Conservation (phyloP, 1,140 invertebrate species). For the Druon quercuslanigerum region DNA sequence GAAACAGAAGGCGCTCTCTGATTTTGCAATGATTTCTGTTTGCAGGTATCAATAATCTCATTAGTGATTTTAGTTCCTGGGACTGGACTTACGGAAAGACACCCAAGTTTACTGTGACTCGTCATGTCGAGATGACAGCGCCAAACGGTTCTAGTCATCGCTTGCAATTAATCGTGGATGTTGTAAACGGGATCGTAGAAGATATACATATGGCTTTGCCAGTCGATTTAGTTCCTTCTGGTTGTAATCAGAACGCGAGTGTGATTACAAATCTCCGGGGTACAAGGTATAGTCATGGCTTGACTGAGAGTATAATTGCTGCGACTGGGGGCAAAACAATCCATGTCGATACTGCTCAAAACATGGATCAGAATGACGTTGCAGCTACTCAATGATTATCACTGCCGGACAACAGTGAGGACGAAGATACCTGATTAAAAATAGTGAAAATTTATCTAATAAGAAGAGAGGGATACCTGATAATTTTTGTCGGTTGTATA, state of each 20-base stretch:
- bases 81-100: constrained; percentile 93
- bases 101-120: constrained; percentile 85
- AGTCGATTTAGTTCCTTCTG: constrained; percentile 47
- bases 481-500: not conserved
- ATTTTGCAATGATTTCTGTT: constrained; percentile 39
- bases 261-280: constrained; percentile 69
- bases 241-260: constrained; percentile 61
- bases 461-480: no score
- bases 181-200: constrained; percentile 65
- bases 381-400: constrained; percentile 60
- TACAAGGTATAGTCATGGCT: constrained; percentile 61
- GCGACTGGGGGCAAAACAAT: constrained; percentile 68
- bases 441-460: not conserved
- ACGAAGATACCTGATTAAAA: constrained; percentile 46
- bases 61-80: constrained; percentile 84
- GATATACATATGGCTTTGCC: constrained; percentile 70
- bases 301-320: constrained; percentile 64
- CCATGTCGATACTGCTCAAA: constrained; percentile 49
- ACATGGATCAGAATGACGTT: constrained; percentile 59
- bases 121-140: constrained; percentile 57
- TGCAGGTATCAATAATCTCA: constrained; percentile 79
- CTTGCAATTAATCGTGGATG: constrained; percentile 63
- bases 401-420: constrained; percentile 38
- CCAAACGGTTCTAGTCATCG: constrained; percentile 45
- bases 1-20: not conserved